Evolutionary conservation across 1,140 invertebrate species (phyloP).

Genomic region (Arctopsyche grandis): DNA sequence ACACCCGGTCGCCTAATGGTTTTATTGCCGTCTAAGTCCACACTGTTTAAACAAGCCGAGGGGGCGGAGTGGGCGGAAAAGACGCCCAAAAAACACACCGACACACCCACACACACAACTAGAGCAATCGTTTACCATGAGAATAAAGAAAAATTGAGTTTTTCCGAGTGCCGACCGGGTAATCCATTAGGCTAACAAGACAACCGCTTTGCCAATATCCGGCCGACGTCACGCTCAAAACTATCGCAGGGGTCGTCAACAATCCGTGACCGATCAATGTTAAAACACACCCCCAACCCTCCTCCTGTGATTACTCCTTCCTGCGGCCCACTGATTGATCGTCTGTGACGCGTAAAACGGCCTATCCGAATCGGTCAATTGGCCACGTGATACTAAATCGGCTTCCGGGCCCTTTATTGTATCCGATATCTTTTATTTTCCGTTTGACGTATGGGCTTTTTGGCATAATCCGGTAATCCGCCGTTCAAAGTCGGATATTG

Average conservation of each 20-base stretch:
- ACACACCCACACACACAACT: not conserved
- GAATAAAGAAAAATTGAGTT: conserved; percentile 34
- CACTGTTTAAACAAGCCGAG: conserved; percentile 30
- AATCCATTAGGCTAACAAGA: conserved; percentile 46
- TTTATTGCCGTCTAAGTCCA: conserved; percentile 35
- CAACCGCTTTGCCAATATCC: conserved; percentile 42
- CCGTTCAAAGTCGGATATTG: too few relatives aligned
- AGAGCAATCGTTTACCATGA: conserved; percentile 30
- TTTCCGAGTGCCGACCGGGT: not conserved
- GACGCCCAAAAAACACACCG: conserved; percentile 15
- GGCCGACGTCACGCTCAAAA: conserved; percentile 32
- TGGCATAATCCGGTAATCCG: too few relatives aligned
- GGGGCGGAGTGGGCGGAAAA: not conserved
- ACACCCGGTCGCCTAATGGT: conserved; percentile 30
- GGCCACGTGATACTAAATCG: not conserved
- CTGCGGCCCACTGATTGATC: not conserved
- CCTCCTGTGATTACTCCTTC: too few relatives aligned
- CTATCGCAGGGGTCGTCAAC: conserved; percentile 20
- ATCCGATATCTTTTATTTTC: too few relatives aligned
- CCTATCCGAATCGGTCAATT: not conserved
- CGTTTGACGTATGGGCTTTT: too few relatives aligned
- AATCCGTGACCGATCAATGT: not conserved
- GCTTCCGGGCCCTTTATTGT: too few relatives aligned
- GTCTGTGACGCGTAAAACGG: not conserved
- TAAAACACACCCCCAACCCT: not conserved